Base-by-base conservation (phyloP, 2,797 vertebrate species). In the Gorsachius magnificus region DNA sequence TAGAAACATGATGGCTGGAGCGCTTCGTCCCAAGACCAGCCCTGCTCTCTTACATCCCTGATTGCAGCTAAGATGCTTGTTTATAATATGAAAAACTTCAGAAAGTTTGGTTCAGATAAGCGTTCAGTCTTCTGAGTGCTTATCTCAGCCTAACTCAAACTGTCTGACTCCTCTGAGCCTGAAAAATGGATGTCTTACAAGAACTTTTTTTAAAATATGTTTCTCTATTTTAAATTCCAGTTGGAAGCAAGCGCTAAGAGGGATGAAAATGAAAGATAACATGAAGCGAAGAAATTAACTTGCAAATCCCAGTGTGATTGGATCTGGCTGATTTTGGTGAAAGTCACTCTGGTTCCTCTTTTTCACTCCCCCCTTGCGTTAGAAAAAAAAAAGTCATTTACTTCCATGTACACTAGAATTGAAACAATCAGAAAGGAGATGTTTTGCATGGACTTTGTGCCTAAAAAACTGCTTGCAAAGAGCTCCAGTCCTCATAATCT, bases 61-160 rank as follows among this genome's bases (percentile, higher is more conserved):
- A 66, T 13, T 82, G 70, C 46, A 76, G 74, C 14, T 79, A 57
- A 91, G 38, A 61, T n/a, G 6, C n/a, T 91, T 83, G 60, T 70
- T 93, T 69, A 31, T 60, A 72, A 60, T 29, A 70, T 11, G 36
- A 70, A 93, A 88, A 91, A 29, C 22, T 58, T 89, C 58, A 26
- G 43, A 69, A 82, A 86, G 22, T 54, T 69, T 79, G 58, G 31
- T 90, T 84, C 80, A 87, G 95, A 95, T 94, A 94, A 87, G 64
- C 46, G 15, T 66, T 92, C 38, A 36, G 83, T 89, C 63, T 82
- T 95, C 77, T 70, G 70, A 88, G 48, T 43, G 51, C 69, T 95
- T 96, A 90, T 94, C 85, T 94, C 33, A 80, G 29, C 71, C 57
- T 74, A n/a, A 64, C 58, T 76, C 70, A 63, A 89, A 51, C 51